Evolutionary conservation across 2,113 vertebrate species (phyloP).

Genomic region (Apus apus): DNA sequence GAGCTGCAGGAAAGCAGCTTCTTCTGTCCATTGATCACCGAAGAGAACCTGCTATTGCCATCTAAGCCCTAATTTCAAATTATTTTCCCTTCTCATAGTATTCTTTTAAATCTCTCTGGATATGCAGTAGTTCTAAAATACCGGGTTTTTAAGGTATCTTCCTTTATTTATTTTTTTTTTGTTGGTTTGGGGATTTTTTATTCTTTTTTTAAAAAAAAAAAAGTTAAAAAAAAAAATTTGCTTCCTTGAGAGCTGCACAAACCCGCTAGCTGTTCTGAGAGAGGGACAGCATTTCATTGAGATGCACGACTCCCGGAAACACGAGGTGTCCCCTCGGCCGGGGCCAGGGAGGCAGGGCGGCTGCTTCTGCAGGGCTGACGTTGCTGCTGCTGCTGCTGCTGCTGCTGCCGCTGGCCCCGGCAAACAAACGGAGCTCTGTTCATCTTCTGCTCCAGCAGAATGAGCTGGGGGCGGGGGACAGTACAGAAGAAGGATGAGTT

Average conservation of each 20-base stretch:
- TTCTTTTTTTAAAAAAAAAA: neutral
- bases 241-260: neutral
- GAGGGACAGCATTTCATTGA: neutral
- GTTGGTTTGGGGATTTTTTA: too few species aligned
- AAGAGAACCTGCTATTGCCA: neutral
- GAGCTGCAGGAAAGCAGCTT: neutral
- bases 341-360: neutral
- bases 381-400: neutral
- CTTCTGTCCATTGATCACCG: neutral
- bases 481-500: neutral
- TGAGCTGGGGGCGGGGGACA: fast-evolving
- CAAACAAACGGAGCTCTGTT: conserved; percentile 34
- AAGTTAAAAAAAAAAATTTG: neutral
- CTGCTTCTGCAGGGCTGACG: neutral
- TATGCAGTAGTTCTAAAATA: neutral
- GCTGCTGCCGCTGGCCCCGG: neutral
- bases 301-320: neutral
- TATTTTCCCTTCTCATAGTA: neutral
- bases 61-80: neutral
- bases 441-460: conserved; percentile 8
- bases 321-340: neutral
- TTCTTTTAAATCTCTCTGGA: neutral
- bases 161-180: neutral
- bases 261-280: neutral
- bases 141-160: neutral